Base-by-base conservation (phyloP, 2,113 vertebrate genomes). In the Eleginops maclovinus region DNA sequence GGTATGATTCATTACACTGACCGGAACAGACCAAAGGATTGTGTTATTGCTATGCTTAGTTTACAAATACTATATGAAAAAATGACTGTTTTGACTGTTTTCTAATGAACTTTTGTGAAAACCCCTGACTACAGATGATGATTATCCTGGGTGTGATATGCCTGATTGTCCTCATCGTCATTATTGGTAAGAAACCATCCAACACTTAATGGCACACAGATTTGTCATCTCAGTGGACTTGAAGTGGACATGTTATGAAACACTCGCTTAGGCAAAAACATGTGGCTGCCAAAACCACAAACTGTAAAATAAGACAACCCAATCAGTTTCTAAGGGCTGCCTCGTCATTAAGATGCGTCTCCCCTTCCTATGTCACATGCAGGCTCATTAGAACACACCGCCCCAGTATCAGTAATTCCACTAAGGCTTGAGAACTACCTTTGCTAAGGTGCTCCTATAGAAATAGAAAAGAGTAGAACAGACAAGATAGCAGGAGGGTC, bases 121-220 rank as follows among this genome's bases (percentile, higher is more conserved):
- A 49, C 73, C 49, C 67, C 47, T 75, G 60, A 56, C 68, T 79
- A 61, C 84, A 99, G 98, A 99, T 99, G 97, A 99, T 98, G 98
- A 97, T 96, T 59, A 99, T 99, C 82, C 93, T 98, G 88, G 96
- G 98, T 67, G 93, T 95, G 72, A 95, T 98, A 87, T 93, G 97
- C 70, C 80, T 97, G 77, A 88, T 99, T 76, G 82, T 99, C 91
- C 95, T 99, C 93, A 95, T 98, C 86, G 96, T 99, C 93, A 97
- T 99, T 75, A 95, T 99, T 28, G 95, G 98, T 99, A 94, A 98
- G 97, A 71, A 64, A 2, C 22, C 12, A 22, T 17, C 43, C 6
- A 1, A 54, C 12, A 0, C 63, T 64, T 60, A 5, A 36, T 36
- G 3, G n/a, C 15, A 15, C 43, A 15, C 14, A 44, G 14, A 15